phyloP scores from a whole-genome alignment of 2,797 vertebrate genomes.

The Liasis olivaceus region DNA sequence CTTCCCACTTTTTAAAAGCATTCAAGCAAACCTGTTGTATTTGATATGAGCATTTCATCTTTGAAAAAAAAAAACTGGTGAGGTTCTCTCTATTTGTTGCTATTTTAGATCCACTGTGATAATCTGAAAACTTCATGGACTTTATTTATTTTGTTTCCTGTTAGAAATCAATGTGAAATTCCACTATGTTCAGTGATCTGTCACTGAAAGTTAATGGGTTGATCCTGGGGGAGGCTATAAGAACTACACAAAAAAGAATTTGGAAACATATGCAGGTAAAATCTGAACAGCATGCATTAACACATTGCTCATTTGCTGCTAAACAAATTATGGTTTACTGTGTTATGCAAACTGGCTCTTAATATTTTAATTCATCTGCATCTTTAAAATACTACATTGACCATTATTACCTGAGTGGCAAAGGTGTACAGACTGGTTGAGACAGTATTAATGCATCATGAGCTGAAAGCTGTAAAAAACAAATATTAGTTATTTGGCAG shows the following conservation, averaged over 20 bases:
- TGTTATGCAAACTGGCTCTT: background rate
- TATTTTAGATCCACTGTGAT: background rate
- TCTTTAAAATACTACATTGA: constrained; percentile 10
- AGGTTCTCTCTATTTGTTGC: background rate
- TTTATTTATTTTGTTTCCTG: background rate
- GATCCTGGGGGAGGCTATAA: too few species aligned
- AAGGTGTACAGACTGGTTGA: constrained; percentile 94
- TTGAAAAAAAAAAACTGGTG: background rate
- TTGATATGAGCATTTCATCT: background rate
- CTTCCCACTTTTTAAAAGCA: too few species aligned
- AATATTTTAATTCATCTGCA: constrained; percentile 3
- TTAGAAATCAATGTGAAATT: background rate
- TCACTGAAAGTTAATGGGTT: too few species aligned
- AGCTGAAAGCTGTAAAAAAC: constrained; percentile 85
- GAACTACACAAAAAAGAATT: background rate
- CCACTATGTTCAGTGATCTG: background rate
- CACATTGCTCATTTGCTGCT: background rate
- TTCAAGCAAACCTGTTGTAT: too few species aligned
- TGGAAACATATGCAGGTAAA: background rate
- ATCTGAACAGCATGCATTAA: background rate
- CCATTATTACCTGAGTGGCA: constrained; percentile 90
- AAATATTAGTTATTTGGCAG: constrained; percentile 27
- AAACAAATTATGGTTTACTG: background rate
- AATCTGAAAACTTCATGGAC: background rate
- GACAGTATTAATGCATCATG: constrained; percentile 92